phyloP scores from a whole-genome alignment of 2,797 vertebrate species.

The Stomatorhinus walkeri region DNA sequence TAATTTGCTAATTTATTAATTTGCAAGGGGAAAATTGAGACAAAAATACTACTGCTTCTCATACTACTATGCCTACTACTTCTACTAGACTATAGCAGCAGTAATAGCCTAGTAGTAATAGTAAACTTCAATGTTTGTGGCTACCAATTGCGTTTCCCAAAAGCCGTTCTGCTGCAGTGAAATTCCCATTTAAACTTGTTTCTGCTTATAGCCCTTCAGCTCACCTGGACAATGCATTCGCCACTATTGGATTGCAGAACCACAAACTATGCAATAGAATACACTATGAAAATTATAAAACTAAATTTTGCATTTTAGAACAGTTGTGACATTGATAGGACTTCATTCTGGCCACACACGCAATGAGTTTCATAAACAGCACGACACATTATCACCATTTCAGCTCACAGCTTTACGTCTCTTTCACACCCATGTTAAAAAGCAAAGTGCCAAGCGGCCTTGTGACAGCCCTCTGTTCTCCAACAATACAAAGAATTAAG shows the following conservation, averaged over 20 bases:
- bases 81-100: not conserved
- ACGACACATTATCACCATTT: not conserved
- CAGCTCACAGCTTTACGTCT: not conserved
- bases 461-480: not conserved
- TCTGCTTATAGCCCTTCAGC: not conserved
- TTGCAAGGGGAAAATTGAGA: not conserved
- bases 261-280: not conserved
- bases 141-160: not conserved
- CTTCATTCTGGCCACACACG: not conserved
- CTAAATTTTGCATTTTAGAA: not conserved
- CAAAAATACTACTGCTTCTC: not conserved
- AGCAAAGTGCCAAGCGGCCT: not conserved
- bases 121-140: not conserved
- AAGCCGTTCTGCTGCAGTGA: not conserved
- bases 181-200: not conserved
- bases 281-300: not conserved
- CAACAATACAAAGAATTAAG: not conserved
- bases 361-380: not conserved
- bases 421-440: not conserved
- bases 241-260: not conserved
- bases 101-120: not conserved
- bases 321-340: not conserved
- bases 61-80: not conserved
- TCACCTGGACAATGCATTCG: not conserved
- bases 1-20: not conserved